Percentiles rank a stretch among this genome's conserved stretches.
Evolutionary conservation across 1,140 invertebrate species (phyloP).

Genomic region (Anastrepha ludens): DNA sequence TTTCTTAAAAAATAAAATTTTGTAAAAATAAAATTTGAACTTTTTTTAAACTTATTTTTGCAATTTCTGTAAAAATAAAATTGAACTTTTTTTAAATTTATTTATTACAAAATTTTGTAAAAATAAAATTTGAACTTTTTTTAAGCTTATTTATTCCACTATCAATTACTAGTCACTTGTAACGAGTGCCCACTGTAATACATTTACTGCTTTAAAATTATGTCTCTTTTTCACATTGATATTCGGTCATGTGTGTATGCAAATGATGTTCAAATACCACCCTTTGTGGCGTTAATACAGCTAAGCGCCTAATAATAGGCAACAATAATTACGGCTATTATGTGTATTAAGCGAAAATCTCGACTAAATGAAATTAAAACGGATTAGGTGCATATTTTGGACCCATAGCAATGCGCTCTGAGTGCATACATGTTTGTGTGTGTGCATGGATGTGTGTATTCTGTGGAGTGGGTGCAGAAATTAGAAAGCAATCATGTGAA

Average conservation of each 20-base stretch:
- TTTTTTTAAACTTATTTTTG: no score
- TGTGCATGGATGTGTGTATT: not conserved
- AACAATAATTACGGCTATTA: not conserved
- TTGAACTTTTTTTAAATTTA: not conserved
- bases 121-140: no score
- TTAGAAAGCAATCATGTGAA: not conserved
- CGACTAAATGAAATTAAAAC: slow-evolving; percentile 40
- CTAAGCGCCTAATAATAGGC: slow-evolving; percentile 25
- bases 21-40: no score
- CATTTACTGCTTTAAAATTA: not conserved
- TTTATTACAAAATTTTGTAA: no score
- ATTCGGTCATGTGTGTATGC: no score
- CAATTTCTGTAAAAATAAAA: no score
- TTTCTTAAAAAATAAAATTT: no score
- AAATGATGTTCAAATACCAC: no score
- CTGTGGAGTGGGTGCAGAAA: not conserved
- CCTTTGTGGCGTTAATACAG: not conserved
- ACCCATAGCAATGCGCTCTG: no score
- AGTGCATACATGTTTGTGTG: not conserved
- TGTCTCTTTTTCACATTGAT: not conserved
- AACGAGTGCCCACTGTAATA: not conserved
- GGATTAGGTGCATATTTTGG: not conserved
- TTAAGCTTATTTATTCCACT: not conserved
- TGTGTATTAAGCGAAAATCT: not conserved
- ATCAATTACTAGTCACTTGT: not conserved